Percentiles rank a stretch among this genome's conserved stretches.
Conservation (phyloP, 2,113 vertebrate species). For the Dunckerocampus dactyliophorus region DNA sequence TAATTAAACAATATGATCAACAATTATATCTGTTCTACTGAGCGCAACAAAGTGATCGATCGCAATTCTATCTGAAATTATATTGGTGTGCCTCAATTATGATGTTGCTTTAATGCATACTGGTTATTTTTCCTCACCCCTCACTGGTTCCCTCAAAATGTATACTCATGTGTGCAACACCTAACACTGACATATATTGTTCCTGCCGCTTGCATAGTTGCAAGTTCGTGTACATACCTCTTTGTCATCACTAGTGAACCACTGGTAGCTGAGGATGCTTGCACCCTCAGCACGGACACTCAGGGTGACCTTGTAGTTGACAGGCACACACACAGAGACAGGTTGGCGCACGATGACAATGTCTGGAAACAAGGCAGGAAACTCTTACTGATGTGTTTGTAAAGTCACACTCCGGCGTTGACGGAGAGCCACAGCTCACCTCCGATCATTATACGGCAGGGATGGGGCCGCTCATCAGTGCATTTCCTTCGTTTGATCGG, state of each 20-base stretch:
- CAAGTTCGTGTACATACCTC: constrained; percentile 61
- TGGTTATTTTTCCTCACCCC: too few species aligned
- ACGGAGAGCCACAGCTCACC: constrained; percentile 35
- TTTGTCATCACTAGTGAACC: constrained; percentile 70
- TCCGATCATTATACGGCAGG: constrained; percentile 53
- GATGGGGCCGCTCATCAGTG: constrained; percentile 37
- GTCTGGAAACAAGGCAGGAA: constrained; percentile 56
- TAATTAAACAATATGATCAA: too few species aligned
- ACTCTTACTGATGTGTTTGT: neutral
- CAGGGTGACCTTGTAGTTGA: constrained; percentile 70
- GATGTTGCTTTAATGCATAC: too few species aligned
- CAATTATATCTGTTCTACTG: too few species aligned
- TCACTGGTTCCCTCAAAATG: too few species aligned
- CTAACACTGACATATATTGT: neutral
- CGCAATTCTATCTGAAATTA: too few species aligned
- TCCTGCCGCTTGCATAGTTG: too few species aligned
- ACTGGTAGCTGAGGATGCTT: constrained; percentile 76
- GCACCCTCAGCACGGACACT: constrained; percentile 71
- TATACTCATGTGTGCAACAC: too few species aligned
- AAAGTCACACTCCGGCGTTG: neutral
- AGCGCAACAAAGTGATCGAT: too few species aligned
- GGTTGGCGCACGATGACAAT: constrained; percentile 77
- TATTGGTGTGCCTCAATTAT: too few species aligned
- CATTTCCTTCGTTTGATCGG: constrained; percentile 36
- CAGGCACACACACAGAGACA: constrained; percentile 71